These are phyloP conservation scores for Hanleya hanleyi DNA, from an alignment of 2,888 invertebrate genomes.

Conservation along the genomic window DNA sequence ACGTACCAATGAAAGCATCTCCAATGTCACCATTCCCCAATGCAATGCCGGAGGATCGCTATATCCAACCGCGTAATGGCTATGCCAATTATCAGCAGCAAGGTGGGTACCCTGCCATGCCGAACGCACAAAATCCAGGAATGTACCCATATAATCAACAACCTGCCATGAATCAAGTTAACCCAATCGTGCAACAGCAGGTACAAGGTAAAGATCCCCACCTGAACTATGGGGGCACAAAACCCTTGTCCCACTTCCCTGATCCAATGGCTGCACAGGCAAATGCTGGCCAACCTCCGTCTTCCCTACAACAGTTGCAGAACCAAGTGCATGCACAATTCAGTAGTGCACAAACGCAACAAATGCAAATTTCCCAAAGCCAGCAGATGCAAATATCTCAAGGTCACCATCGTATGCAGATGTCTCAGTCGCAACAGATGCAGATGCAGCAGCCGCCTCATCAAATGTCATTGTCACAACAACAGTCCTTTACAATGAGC, in stretches of 20 bases:
- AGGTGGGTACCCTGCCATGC: not conserved
- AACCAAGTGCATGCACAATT: conserved; percentile 78
- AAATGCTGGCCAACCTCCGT: conserved; percentile 38
- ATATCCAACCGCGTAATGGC: not conserved
- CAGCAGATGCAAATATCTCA: conserved; percentile 78
- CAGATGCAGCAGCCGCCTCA: conserved; percentile 77
- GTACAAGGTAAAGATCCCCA: conserved; percentile 19
- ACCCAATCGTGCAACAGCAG: not conserved
- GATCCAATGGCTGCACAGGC: conserved; percentile 47
- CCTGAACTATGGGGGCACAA: conserved; percentile 60
- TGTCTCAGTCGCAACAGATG: conserved; percentile 67
- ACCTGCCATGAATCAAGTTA: not conserved
- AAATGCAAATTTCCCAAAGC: conserved; percentile 89
- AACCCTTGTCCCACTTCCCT: conserved; percentile 69
- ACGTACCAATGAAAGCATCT: conserved; percentile 59
- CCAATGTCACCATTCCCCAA: conserved; percentile 42
- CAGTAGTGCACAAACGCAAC: conserved; percentile 82
- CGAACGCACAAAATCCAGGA: not conserved
- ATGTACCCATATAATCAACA: conserved; percentile 8
- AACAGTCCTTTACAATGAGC: conserved; percentile 54
- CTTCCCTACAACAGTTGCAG: conserved; percentile 67
- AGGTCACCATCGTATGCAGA: conserved; percentile 60
- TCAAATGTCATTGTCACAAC: conserved; percentile 63
- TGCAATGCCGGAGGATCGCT: conserved; percentile 4
- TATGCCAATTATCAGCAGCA: not conserved